These are phyloP conservation scores for Lamproptera curius DNA, from an alignment of 2,888 invertebrate species.

Conservation along the genomic window DNA sequence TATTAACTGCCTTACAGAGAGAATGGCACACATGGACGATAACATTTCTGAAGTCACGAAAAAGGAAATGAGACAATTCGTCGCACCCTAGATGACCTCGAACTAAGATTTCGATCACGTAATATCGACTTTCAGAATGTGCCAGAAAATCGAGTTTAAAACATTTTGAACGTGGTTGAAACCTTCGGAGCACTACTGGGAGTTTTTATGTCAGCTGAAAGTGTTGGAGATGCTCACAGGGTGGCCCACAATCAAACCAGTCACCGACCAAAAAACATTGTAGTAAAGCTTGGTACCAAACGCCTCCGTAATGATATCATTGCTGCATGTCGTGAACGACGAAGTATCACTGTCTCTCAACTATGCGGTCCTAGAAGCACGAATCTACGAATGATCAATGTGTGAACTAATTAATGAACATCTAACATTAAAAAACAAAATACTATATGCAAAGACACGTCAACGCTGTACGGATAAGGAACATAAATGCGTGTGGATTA, in stretches of 20 bases:
- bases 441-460: too few species aligned
- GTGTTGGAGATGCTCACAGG: too few species aligned
- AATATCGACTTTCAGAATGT: neutral
- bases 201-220: neutral
- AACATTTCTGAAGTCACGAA: neutral
- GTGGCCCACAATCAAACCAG: neutral
- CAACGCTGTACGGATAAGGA: too few species aligned
- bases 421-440: too few species aligned
- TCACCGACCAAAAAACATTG: neutral
- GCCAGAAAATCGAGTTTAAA: neutral
- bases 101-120: neutral
- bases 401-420: neutral
- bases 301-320: neutral
- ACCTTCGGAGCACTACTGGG: neutral
- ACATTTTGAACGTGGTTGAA: neutral
- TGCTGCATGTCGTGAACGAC: neutral
- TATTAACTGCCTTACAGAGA: neutral
- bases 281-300: neutral
- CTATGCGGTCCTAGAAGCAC: neutral
- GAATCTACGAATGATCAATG: neutral
- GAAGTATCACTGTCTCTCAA: neutral
- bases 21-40: neutral
- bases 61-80: neutral
- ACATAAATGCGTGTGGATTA: neutral
- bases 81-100: neutral